Conservation (phyloP, 2,113 vertebrate species). For the Pteruthius melanotis region DNA sequence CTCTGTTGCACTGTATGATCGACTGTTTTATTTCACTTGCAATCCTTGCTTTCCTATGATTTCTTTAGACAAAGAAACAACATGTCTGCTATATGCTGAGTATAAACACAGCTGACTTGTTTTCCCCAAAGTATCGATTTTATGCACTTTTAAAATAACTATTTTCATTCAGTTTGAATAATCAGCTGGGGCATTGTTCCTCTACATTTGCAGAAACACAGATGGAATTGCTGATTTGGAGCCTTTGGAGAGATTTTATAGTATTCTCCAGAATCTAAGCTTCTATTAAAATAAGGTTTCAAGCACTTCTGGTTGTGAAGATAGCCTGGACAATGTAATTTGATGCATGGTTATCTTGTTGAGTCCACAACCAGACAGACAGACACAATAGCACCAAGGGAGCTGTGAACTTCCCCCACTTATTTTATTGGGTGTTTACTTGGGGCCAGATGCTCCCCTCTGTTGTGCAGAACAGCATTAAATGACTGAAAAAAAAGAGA, state of each 20-base stretch:
- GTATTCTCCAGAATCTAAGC: slow-evolving; percentile 48
- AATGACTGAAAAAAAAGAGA: slow-evolving; percentile 30
- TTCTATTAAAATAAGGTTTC: slow-evolving; percentile 60
- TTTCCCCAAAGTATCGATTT: slow-evolving; percentile 52
- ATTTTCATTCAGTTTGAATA: slow-evolving; percentile 62
- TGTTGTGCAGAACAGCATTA: neutral
- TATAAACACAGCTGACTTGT: slow-evolving; percentile 52
- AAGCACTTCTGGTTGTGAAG: slow-evolving; percentile 49
- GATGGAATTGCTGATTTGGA: slow-evolving; percentile 56
- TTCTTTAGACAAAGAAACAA: slow-evolving; percentile 61
- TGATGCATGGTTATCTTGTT: slow-evolving; percentile 56
- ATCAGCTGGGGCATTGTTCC: slow-evolving; percentile 51
- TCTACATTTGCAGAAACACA: slow-evolving; percentile 57
- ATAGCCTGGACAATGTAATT: slow-evolving; percentile 61
- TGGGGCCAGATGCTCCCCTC: slow-evolving; percentile 54
- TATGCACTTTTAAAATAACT: slow-evolving; percentile 64
- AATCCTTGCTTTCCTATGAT: slow-evolving; percentile 14
- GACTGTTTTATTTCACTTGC: slow-evolving; percentile 10
- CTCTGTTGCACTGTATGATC: neutral
- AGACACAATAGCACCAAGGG: slow-evolving; percentile 46
- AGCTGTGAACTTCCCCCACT: slow-evolving; percentile 51
- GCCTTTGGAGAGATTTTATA: slow-evolving; percentile 54
- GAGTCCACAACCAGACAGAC: slow-evolving; percentile 33
- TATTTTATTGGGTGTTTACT: slow-evolving; percentile 59
- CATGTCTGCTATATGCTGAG: slow-evolving; percentile 40